Conservation (phyloP, 1,140 invertebrate genomes). For the Rhagoletis pomonella region DNA sequence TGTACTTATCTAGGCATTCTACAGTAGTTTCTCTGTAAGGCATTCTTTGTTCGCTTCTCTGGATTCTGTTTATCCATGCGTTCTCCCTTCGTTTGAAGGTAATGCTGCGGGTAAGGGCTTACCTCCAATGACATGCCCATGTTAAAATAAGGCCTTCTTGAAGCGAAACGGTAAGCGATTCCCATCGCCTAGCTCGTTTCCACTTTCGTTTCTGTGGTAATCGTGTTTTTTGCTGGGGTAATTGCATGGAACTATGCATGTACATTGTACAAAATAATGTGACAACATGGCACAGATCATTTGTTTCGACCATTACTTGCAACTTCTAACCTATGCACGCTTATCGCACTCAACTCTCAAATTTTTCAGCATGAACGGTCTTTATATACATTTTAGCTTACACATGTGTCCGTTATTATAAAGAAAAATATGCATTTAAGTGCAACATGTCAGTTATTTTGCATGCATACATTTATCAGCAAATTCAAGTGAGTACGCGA, state of each 20-base stretch:
- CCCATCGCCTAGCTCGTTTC: no score
- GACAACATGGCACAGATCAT: constrained; percentile 49
- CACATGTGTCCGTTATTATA: background rate
- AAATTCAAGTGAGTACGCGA: background rate
- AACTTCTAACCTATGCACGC: constrained; percentile 7
- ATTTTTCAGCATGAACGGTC: constrained; percentile 27
- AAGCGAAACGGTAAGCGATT: no score
- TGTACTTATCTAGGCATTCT: no score
- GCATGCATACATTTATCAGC: constrained; percentile 21
- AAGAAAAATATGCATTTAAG: background rate
- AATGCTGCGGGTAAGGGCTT: no score
- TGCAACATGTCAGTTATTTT: constrained; percentile 31
- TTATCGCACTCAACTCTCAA: constrained; percentile 1
- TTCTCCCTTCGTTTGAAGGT: no score
- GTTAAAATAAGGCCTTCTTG: no score
- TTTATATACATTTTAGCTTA: background rate
- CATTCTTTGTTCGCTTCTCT: no score
- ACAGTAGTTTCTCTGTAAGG: no score
- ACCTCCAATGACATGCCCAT: no score
- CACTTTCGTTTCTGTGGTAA: no score
- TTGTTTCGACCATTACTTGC: constrained; percentile 39
- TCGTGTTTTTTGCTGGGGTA: no score
- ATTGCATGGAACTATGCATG: constrained; percentile 24
- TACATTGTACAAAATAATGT: background rate
- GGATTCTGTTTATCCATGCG: no score